phyloP scores from a whole-genome alignment of 92 coral and sea anemone species.

The Phenganax stokvisi region DNA sequence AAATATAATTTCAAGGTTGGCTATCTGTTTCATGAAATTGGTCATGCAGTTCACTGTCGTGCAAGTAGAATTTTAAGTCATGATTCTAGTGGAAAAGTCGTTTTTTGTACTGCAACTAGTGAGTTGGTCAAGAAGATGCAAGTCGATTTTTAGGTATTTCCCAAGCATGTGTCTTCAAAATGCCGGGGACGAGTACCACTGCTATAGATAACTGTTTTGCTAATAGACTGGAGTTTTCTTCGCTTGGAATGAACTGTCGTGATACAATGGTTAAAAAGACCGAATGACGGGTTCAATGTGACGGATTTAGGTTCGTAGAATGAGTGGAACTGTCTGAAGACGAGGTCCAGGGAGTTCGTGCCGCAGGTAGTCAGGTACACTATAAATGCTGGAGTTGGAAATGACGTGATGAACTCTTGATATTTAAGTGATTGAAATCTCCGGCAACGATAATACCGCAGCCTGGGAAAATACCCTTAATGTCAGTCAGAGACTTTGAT shows the following conservation, averaged over 20 bases:
- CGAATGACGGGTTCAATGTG: constrained; percentile 25
- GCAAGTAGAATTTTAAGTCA: too few species aligned
- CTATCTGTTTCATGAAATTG: too few species aligned
- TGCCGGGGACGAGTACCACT: constrained; percentile 30
- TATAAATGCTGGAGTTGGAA: constrained; percentile 21
- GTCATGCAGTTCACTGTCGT: too few species aligned
- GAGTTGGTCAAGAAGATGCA: too few species aligned
- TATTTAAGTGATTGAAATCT: constrained; percentile 29
- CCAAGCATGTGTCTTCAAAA: constrained; percentile 9
- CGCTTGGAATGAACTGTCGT: constrained; percentile 9
- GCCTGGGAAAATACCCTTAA: constrained; percentile 21
- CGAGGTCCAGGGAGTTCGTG: constrained; percentile 20
- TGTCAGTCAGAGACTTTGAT: background rate
- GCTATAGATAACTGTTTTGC: constrained; percentile 3
- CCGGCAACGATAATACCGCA: constrained; percentile 33
- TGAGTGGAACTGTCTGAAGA: constrained; percentile 3
- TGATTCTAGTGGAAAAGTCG: constrained; percentile 12
- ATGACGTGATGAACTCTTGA: background rate
- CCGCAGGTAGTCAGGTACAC: constrained; percentile 22
- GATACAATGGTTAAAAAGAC: constrained; percentile 28
- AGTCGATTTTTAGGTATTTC: constrained; percentile 20
- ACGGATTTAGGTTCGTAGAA: constrained; percentile 14
- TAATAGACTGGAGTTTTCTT: background rate
- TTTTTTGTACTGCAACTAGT: constrained; percentile 18
- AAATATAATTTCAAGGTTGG: too few species aligned